These are phyloP conservation scores for Tragopan temminckii DNA, from an alignment of 2,797 vertebrate species.

Conservation along the genomic window DNA sequence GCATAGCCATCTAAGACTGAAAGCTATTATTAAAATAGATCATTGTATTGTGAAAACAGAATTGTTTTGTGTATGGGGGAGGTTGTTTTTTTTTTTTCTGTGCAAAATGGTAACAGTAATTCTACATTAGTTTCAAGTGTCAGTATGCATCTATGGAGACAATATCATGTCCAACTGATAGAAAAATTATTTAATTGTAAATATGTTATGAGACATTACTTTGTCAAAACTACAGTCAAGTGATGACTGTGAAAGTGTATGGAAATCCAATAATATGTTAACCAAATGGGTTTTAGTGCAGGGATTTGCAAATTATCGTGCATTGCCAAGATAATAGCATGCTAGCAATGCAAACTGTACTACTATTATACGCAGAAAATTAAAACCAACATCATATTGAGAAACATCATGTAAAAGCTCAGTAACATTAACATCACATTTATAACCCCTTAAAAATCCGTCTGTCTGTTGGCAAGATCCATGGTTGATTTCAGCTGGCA, in stretches of 20 bases:
- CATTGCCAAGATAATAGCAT: not conserved
- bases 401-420: not conserved
- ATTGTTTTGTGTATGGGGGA: not conserved
- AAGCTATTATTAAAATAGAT: constrained; percentile 1
- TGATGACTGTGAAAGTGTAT: not conserved
- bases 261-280: not conserved
- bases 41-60: constrained; percentile 12
- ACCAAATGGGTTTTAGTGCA: not conserved
- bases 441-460: not conserved
- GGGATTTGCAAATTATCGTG: not conserved
- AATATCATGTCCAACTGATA: not conserved
- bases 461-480: not conserved
- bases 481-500: not conserved
- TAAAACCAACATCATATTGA: not conserved
- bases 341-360: not conserved
- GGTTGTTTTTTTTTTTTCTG: not conserved
- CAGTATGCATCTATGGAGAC: not conserved
- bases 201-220: not conserved
- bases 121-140: not conserved
- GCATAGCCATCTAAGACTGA: not conserved
- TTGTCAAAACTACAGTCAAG: not conserved
- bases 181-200: constrained; percentile 34
- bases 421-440: not conserved
- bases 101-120: not conserved
- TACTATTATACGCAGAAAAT: constrained; percentile 11